These are phyloP conservation scores for Griposia aprilina DNA, from an alignment of 2,888 invertebrate genomes.

Conservation along the genomic window DNA sequence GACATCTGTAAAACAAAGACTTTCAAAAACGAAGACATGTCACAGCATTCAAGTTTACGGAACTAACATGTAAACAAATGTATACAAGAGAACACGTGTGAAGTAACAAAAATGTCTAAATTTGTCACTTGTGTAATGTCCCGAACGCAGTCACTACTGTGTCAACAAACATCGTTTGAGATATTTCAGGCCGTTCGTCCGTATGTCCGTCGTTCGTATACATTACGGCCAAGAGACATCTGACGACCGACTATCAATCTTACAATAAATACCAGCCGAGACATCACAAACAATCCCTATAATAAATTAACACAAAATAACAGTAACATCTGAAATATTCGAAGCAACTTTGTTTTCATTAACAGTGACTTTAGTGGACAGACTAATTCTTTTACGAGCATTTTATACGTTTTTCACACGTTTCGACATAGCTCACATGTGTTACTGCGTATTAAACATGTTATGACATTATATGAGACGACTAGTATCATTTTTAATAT, in stretches of 20 bases:
- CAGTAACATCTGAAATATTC: slow-evolving; percentile 50
- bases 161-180: slow-evolving; percentile 86
- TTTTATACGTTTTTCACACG: slow-evolving; percentile 86
- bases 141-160: slow-evolving; percentile 76
- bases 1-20: slow-evolving; percentile 38
- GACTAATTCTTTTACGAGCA: slow-evolving; percentile 82
- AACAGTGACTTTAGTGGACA: slow-evolving; percentile 84
- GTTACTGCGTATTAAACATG: slow-evolving; percentile 77
- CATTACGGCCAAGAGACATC: slow-evolving; percentile 86
- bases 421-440: slow-evolving; percentile 73
- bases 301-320: slow-evolving; percentile 65
- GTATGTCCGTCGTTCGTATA: slow-evolving; percentile 69
- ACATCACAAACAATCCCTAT: slow-evolving; percentile 69
- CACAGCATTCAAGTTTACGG: slow-evolving; percentile 55
- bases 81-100: slow-evolving; percentile 72
- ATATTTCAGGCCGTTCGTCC: slow-evolving; percentile 83
- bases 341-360: slow-evolving; percentile 71
- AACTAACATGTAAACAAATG: slow-evolving; percentile 63
- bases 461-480: slow-evolving; percentile 85
- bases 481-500: slow-evolving; percentile 85
- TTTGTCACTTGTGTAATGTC: slow-evolving; percentile 80
- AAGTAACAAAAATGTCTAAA: slow-evolving; percentile 74
- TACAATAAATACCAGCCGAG: slow-evolving; percentile 86
- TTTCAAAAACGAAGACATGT: slow-evolving; percentile 46
- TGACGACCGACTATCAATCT: slow-evolving; percentile 88